Base-by-base conservation (phyloP, 2,113 vertebrate genomes). In the Clupea harengus region DNA sequence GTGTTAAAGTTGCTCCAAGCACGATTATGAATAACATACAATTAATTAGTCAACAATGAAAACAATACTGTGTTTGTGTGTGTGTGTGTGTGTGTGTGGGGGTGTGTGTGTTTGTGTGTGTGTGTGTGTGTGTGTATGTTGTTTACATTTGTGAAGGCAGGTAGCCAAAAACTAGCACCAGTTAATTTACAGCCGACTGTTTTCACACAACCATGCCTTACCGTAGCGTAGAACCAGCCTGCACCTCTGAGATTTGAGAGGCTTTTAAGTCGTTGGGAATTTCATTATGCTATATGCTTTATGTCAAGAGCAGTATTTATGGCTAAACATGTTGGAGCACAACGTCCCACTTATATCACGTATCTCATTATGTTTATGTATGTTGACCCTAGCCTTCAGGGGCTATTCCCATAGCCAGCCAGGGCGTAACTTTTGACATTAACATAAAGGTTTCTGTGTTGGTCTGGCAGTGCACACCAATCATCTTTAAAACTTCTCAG, bases 1-100 rank as follows among this genome's bases (percentile, higher is more conserved):
- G 84, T 87, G 72, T 83, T 67, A 83, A 83, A 49, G 84, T 45
- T 49, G 75, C 87, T 67, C 83, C 20, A 86, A 85, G 60, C 78
- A 54, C 52, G 45, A 67, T 85, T 80, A 32, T 82, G 75, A 81
- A 86, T 84, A 81, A 54, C 45, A 60, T 78, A 39, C 32, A 78
- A 78, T 78, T 39, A 78, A 78, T 78, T 78, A 32, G 28, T 78
- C 28, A 78, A 32, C 28, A 32, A 78, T 78, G 72, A 78, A 78
- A 78, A 32, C 72, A 78, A 15, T 1, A 78, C 11, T 32, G 13
- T 39, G 28, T 78, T 11, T 13, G 72, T 32, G 32, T 78, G 72
- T 32, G 28, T 78, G 11, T 72, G 11, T 13, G 64, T 32, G 64
- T 72, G 25, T 72, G 25, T 28, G 25, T 15, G 25, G n/a, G n/a